Evolutionary conservation across 2,797 vertebrate genomes (phyloP), one percentile per base, ranked within the genome.

Genomic region (Lepilemur ruficaudatus): DNA sequence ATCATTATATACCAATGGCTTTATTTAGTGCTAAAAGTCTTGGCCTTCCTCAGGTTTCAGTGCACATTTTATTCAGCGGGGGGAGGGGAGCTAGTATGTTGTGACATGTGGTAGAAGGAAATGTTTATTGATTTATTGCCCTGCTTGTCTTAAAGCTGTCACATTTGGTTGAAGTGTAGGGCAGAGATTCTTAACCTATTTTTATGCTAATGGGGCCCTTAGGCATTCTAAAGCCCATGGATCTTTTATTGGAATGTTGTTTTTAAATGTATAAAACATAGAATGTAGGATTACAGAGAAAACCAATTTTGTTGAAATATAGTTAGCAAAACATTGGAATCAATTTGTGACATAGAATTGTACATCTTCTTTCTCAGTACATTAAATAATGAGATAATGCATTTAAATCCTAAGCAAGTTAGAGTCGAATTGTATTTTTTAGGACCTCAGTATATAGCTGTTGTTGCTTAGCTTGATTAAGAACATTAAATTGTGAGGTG

Each of bases 231-330:
- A 94, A 96, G 57, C 67, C 76, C 57, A 2, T 92, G 38, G 35
- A 55, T n/a, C 3, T 81, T 89, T 94, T 57, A 35, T 50, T 57
- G 18, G 48, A 79, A 87, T 93, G 55, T 57, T 87, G 17, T 91
- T 96, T 97, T 94, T 93, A 95, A 67, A 72, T 93, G 14, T n/a
- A 52, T 89, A 88, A 95, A 93, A 25, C 32, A 67, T 93, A 82
- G 59, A 46, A 15, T 15, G 48, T 72, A 93, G 65, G 17, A 87
- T 84, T 87, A 87, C 8, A 84, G 65, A 76, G 35, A 72, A 94
- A 84, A 57, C 13, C 18, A 79, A 1, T 80, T 87, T 70, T 73
- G 61, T 76, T 79, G 81, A 73, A 75, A 73, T 87, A 85, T 2
- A 92, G 83, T 76, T 93, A 67, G 32, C 32, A 92, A 92, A 88